phyloP scores from a whole-genome alignment of 2,113 vertebrate genomes.

The Pseudorectes ferrugineus region DNA sequence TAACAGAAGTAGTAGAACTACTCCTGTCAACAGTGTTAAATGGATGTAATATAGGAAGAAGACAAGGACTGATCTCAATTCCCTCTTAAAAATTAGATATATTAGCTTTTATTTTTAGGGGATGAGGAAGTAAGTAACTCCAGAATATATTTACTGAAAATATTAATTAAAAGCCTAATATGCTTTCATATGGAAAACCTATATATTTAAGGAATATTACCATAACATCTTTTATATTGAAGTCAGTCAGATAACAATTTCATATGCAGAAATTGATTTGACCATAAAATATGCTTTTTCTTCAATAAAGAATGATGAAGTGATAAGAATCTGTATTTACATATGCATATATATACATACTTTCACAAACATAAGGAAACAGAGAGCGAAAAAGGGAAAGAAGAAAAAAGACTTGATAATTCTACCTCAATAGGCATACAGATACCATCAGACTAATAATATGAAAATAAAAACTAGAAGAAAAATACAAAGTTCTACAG shows the following conservation, averaged over 20 bases:
- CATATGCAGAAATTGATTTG: slow-evolving; percentile 15
- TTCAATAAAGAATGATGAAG: not conserved
- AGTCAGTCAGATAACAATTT: not conserved
- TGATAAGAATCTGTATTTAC: not conserved
- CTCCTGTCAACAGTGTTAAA: not conserved
- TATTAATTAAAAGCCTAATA: slow-evolving; percentile 2
- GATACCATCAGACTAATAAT: not conserved
- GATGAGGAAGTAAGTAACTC: not conserved
- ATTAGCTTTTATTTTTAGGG: not conserved
- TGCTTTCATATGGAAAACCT: not conserved
- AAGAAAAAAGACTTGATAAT: not conserved
- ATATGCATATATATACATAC: not conserved
- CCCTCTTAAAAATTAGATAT: not conserved
- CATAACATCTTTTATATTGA: not conserved
- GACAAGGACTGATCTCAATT: not conserved
- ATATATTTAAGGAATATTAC: not conserved
- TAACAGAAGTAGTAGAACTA: not conserved
- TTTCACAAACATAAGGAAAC: not conserved
- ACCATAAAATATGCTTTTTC: slow-evolving; percentile 18
- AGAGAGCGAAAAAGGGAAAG: not conserved
- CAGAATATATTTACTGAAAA: not conserved
- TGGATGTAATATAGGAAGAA: not conserved
- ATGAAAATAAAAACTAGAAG: not conserved
- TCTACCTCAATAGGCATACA: not conserved
- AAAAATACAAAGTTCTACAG: not conserved